Evolutionary conservation across 2,888 invertebrate species (phyloP).

Genomic region (Drosophila emarginata): DNA sequence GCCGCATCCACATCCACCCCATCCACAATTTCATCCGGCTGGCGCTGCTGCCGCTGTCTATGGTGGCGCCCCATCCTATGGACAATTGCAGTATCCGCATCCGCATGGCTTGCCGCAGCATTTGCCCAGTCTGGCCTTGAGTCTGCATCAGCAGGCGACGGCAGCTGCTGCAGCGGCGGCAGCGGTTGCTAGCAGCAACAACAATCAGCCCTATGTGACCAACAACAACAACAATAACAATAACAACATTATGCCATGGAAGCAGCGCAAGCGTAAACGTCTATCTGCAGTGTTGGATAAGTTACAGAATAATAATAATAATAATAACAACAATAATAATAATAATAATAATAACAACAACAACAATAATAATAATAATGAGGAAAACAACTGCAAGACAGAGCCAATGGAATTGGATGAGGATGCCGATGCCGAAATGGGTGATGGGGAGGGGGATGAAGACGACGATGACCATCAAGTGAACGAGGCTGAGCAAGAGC

Average conservation of each 20-base stretch:
- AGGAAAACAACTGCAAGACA: conserved; percentile 62
- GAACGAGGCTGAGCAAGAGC: conserved; percentile 40
- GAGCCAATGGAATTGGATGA: conserved; percentile 71
- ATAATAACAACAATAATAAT: conserved; percentile 83
- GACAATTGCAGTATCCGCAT: conserved; percentile 17
- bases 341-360: conserved; percentile 67
- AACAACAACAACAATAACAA: conserved; percentile 85
- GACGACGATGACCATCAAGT: conserved; percentile 34
- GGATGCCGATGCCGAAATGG: conserved; percentile 26
- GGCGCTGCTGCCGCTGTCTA: conserved; percentile 37
- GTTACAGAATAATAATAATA: conserved; percentile 84
- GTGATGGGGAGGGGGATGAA: conserved; percentile 44
- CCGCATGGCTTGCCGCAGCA: conserved; percentile 72
- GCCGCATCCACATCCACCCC: conserved; percentile 35
- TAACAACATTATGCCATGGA: conserved; percentile 83
- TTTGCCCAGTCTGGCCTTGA: conserved; percentile 69
- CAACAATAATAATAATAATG: conserved; percentile 39
- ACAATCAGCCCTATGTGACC: conserved; percentile 85
- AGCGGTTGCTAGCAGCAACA: conserved; percentile 80
- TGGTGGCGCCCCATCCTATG: conserved; percentile 12
- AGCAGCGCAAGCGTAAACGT: conserved; percentile 90
- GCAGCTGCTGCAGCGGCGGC: conserved; percentile 76
- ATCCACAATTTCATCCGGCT: conserved; percentile 18
- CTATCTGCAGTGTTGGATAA: conserved; percentile 92
- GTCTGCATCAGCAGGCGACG: conserved; percentile 76